Evolutionary conservation across 2,797 vertebrate species (phyloP).

Genomic region (Lagodon rhomboides): DNA sequence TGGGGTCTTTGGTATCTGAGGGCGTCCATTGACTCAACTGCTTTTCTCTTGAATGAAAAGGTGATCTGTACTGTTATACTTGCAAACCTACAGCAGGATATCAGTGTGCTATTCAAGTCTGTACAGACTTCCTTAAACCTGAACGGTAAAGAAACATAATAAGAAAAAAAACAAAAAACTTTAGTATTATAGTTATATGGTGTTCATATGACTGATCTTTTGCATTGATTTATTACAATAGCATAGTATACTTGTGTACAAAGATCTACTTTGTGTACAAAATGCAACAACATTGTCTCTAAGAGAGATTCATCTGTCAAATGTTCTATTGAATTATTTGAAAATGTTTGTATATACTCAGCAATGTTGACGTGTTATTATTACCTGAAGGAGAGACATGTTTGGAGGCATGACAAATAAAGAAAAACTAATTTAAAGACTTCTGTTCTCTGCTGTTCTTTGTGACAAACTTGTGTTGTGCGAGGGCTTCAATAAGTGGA

Average conservation of each 20-base stretch:
- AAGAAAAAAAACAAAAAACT: constrained; percentile 25
- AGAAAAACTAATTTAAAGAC: constrained; percentile 36
- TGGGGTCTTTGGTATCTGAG: constrained; percentile 71
- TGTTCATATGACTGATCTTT: constrained; percentile 84
- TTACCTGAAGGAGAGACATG: constrained; percentile 62
- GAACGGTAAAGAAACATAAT: constrained; percentile 52
- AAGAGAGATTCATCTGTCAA: constrained; percentile 88
- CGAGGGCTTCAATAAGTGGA: neutral
- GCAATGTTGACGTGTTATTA: constrained; percentile 67
- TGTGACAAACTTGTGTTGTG: neutral
- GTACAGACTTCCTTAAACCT: constrained; percentile 78
- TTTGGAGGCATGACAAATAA: constrained; percentile 81
- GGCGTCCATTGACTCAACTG: constrained; percentile 57
- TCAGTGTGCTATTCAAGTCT: constrained; percentile 80
- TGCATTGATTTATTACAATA: constrained; percentile 86
- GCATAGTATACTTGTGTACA: constrained; percentile 85
- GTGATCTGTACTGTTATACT: constrained; percentile 73
- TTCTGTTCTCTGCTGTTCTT: neutral
- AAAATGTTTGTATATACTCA: constrained; percentile 78
- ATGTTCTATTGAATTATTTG: constrained; percentile 89
- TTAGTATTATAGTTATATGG: constrained; percentile 79
- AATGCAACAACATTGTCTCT: constrained; percentile 84
- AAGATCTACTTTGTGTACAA: constrained; percentile 87
- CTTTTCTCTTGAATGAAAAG: constrained; percentile 68
- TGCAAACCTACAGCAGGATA: constrained; percentile 69